phyloP scores from a whole-genome alignment of 2,888 invertebrate genomes.

The Xestia xanthographa region DNA sequence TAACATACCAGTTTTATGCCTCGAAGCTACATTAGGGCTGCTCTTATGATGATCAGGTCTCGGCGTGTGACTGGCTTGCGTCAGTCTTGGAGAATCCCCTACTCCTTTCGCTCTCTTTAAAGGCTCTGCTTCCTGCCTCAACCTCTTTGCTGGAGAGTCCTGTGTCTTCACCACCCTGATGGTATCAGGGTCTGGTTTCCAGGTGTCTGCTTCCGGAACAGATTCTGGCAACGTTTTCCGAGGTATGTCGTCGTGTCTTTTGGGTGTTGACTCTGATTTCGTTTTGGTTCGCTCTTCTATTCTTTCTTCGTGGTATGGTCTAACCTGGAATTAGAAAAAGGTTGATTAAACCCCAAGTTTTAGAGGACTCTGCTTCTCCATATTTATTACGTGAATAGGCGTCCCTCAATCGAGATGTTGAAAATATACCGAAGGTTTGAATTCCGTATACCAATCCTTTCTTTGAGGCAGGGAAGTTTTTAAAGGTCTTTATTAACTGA shows the following conservation, averaged over 20 bases:
- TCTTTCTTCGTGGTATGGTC: slow-evolving; percentile 82
- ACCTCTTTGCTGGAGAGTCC: slow-evolving; percentile 86
- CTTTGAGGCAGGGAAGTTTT: not conserved
- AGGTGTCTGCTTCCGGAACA: slow-evolving; percentile 73
- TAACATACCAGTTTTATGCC: slow-evolving; percentile 82
- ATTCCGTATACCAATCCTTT: not conserved
- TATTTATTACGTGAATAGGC: not conserved
- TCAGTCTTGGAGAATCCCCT: slow-evolving; percentile 84
- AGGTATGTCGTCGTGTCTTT: slow-evolving; percentile 79
- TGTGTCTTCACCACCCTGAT: slow-evolving; percentile 83
- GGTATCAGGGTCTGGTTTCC: slow-evolving; percentile 87
- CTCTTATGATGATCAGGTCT: slow-evolving; percentile 91
- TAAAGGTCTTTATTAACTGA: not conserved
- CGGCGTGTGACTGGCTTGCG: slow-evolving; percentile 79
- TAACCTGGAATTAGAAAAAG: slow-evolving; percentile 73
- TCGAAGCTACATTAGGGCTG: slow-evolving; percentile 91
- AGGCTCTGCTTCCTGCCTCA: slow-evolving; percentile 87
- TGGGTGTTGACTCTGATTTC: slow-evolving; percentile 73
- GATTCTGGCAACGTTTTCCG: slow-evolving; percentile 74
- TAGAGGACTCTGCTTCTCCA: not conserved
- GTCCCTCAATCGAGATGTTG: not conserved
- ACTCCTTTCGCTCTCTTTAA: slow-evolving; percentile 85
- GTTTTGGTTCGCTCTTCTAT: slow-evolving; percentile 65
- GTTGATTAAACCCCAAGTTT: not conserved
- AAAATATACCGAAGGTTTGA: not conserved